Conservation (phyloP, 2,888 invertebrate genomes). For the Lycophotia porphyrea region DNA sequence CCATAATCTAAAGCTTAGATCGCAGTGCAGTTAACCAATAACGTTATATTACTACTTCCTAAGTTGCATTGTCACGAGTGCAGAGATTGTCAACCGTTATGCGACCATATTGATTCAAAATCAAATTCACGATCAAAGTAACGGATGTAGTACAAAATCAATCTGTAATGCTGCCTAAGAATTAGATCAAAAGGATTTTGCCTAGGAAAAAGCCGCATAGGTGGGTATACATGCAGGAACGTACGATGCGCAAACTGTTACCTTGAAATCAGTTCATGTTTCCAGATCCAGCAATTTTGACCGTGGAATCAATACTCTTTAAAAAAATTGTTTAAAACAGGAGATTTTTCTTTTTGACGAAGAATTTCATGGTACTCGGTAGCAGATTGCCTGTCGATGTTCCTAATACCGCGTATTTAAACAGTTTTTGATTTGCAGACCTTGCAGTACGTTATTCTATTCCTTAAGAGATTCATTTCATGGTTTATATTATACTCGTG, state of each 20-base stretch:
- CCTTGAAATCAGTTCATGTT: background rate
- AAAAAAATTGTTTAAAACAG: background rate
- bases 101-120: background rate
- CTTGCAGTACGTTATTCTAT: background rate
- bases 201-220: background rate
- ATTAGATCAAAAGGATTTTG: background rate
- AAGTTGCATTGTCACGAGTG: constrained; percentile 45
- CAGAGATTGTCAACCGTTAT: constrained; percentile 29
- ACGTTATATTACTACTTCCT: constrained; percentile 15
- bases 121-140: no score
- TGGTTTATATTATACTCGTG: background rate
- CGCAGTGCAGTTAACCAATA: constrained; percentile 3
- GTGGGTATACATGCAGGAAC: background rate
- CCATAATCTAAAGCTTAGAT: constrained; percentile 29
- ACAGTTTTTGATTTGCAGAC: background rate
- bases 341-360: background rate
- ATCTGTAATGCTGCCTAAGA: background rate
- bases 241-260: background rate
- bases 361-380: background rate
- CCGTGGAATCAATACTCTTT: background rate
- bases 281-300: background rate
- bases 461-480: background rate
- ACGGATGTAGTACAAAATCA: background rate
- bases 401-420: background rate
- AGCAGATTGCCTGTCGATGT: background rate